phyloP scores from a whole-genome alignment of 2,113 vertebrate genomes.

The Platycercus adscitus region DNA sequence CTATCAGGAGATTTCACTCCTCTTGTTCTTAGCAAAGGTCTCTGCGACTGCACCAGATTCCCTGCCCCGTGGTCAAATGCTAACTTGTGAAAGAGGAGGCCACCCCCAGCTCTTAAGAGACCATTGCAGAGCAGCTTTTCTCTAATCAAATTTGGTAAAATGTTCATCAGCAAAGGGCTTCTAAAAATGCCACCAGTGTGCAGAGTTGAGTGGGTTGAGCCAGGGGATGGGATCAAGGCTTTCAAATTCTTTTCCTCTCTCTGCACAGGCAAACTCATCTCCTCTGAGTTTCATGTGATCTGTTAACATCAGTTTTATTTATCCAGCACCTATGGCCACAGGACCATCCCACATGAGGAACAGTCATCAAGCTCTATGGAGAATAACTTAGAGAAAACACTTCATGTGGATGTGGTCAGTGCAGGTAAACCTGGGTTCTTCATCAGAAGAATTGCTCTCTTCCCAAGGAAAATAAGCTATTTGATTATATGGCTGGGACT shows the following conservation, averaged over 20 bases:
- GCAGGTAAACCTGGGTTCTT: not conserved
- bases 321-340: not conserved
- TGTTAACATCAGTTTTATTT: not conserved
- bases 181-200: not conserved
- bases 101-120: not conserved
- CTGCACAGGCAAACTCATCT: not conserved
- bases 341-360: not conserved
- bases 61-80: not conserved
- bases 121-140: not conserved
- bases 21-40: not conserved
- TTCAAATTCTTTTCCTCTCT: not conserved
- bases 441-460: not conserved
- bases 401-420: not conserved
- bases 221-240: not conserved
- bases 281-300: fast-evolving
- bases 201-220: not conserved
- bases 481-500: not conserved
- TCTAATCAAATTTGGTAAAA: not conserved
- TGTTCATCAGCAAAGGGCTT: not conserved
- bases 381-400: not conserved
- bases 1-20: constrained; percentile 17
- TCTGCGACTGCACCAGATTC: not conserved
- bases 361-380: fast-evolving
- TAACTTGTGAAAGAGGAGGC: not conserved
- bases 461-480: not conserved